phyloP scores from a whole-genome alignment of 2,888 invertebrate species.

The Peribatodes rhomboidaria region DNA sequence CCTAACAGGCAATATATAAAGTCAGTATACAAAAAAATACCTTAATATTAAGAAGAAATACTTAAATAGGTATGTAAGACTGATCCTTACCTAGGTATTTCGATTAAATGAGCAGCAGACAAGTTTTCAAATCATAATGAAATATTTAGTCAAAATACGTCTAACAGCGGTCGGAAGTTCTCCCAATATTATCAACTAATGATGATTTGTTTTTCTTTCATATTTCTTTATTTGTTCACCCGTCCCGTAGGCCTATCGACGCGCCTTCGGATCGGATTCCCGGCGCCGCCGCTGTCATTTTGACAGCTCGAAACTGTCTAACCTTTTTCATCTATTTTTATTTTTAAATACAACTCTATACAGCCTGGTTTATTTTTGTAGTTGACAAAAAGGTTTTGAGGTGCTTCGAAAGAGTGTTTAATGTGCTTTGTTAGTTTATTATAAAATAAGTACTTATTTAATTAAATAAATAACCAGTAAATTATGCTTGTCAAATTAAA shows the following conservation, averaged over 20 bases:
- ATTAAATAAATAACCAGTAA: too few species aligned
- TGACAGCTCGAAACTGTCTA: constrained; percentile 73
- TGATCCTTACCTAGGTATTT: too few species aligned
- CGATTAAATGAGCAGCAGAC: neutral
- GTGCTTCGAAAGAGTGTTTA: constrained; percentile 13
- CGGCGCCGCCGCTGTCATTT: constrained; percentile 77
- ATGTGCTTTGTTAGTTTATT: constrained; percentile 1
- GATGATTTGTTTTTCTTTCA: constrained; percentile 45
- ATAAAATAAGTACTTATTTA: too few species aligned
- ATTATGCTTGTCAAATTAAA: too few species aligned
- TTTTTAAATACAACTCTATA: constrained; percentile 68
- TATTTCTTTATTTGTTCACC: constrained; percentile 57
- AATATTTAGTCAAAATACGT: constrained; percentile 18
- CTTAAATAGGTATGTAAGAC: too few species aligned
- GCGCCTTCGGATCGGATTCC: constrained; percentile 66
- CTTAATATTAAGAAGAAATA: too few species aligned
- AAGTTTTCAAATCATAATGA: neutral
- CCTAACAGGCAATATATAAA: neutral
- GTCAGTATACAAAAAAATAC: neutral
- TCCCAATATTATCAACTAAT: constrained; percentile 37
- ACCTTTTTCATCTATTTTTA: constrained; percentile 55
- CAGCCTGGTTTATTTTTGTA: constrained; percentile 52
- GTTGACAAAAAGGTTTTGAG: constrained; percentile 41
- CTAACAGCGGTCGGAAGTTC: constrained; percentile 13
- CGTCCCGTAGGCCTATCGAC: constrained; percentile 75